Percentiles rank a stretch among this genome's conserved stretches.
Evolutionary conservation across 1,140 invertebrate genomes (phyloP).

Genomic region (Drosophila saltans): DNA sequence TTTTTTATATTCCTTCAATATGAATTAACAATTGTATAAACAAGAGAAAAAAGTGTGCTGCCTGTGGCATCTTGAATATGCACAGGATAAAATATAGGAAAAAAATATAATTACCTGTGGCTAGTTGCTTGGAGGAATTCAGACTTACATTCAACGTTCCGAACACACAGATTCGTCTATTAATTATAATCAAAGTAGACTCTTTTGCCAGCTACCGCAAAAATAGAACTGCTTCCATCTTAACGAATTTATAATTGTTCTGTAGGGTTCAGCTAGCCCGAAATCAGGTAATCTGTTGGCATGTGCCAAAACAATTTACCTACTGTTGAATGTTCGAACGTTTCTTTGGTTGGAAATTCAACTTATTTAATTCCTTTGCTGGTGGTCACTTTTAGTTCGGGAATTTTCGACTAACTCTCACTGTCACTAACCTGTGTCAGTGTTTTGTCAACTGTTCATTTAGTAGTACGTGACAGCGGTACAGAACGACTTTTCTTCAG

Average conservation of each 20-base stretch:
- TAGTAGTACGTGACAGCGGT: conserved; percentile 33
- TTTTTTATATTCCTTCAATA: no score
- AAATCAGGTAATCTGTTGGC: conserved; percentile 43
- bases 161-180: not conserved
- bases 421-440: conserved; percentile 48
- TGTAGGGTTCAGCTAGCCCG: conserved; percentile 2
- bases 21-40: no score
- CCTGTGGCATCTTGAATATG: no score
- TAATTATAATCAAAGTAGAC: conserved; percentile 42
- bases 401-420: conserved; percentile 59
- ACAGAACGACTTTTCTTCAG: not conserved
- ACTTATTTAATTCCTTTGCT: conserved; percentile 30
- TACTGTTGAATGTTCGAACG: conserved; percentile 29
- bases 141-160: conserved; percentile 1
- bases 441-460: conserved; percentile 67
- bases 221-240: conserved; percentile 24
- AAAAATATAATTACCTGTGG: no score
- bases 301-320: conserved; percentile 71
- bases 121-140: no score
- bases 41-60: no score
- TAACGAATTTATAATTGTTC: conserved; percentile 68
- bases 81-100: no score
- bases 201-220: conserved; percentile 6
- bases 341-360: conserved; percentile 41
- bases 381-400: conserved; percentile 67